Evolutionary conservation across 2,797 vertebrate species (phyloP).

Genomic region (Enteromius unitaeniatus): DNA sequence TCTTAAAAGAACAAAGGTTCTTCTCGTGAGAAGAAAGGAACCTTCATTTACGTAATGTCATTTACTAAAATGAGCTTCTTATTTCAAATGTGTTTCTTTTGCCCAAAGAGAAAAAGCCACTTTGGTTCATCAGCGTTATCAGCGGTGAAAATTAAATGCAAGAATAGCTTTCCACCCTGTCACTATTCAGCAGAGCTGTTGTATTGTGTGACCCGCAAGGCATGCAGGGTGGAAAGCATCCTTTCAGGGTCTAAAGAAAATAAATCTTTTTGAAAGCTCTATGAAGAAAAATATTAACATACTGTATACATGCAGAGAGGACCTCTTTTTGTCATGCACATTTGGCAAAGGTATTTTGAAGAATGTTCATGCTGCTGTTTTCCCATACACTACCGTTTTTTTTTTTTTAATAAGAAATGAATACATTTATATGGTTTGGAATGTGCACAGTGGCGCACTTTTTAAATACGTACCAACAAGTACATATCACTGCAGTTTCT

Average conservation of each 20-base stretch:
- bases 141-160: slow-evolving; percentile 15
- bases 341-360: background rate
- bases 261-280: slow-evolving; percentile 1
- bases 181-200: background rate
- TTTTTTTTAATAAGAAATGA: too few species aligned
- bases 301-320: background rate
- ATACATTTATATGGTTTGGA: too few species aligned
- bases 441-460: too few species aligned
- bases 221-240: background rate
- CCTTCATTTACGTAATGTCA: background rate
- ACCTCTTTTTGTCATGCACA: background rate
- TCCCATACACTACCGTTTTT: background rate
- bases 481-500: too few species aligned
- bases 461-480: too few species aligned
- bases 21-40: background rate
- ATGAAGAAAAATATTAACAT: slow-evolving; percentile 3
- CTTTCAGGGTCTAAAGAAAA: slow-evolving; percentile 13
- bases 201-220: background rate
- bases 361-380: background rate
- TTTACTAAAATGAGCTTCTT: slow-evolving; percentile 22
- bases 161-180: background rate
- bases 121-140: slow-evolving; percentile 23
- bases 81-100: background rate
- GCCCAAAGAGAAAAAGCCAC: background rate
- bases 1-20: slow-evolving; percentile 9